Evolutionary conservation across 2,888 invertebrate species (phyloP).

Genomic region (Amiota communis): DNA sequence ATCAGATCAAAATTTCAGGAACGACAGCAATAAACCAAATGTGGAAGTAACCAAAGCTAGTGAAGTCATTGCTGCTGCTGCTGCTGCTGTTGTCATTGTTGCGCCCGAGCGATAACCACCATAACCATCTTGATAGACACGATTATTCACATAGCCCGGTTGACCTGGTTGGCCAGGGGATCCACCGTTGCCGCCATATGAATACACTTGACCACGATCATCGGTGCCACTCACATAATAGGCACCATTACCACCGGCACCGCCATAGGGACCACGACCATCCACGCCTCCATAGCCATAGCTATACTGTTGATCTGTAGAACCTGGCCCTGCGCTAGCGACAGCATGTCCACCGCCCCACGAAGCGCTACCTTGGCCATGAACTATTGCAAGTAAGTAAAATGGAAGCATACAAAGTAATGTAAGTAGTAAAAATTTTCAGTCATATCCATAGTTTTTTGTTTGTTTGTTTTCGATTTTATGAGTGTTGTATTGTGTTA

Average conservation of each 20-base stretch:
- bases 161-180: constrained; percentile 38
- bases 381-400: background rate
- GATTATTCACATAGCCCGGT: constrained; percentile 43
- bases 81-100: background rate
- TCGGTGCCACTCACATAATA: constrained; percentile 58
- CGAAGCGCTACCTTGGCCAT: constrained; percentile 44
- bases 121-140: constrained; percentile 35
- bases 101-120: constrained; percentile 33
- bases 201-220: constrained; percentile 59
- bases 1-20: too few species aligned
- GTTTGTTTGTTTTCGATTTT: constrained; percentile 2
- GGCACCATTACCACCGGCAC: constrained; percentile 56
- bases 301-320: constrained; percentile 51
- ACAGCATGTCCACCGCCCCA: constrained; percentile 47
- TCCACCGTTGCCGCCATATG: constrained; percentile 48
- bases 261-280: constrained; percentile 54
- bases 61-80: background rate
- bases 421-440: background rate
- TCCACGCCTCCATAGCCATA: constrained; percentile 59
- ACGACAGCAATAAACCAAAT: background rate
- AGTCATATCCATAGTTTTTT: background rate
- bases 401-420: background rate
- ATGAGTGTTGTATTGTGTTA: background rate
- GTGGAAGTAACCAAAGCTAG: background rate
- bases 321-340: constrained; percentile 48